Evolutionary conservation across 2,113 vertebrate species (phyloP).

Genomic region (Spizaetus ornatus): DNA sequence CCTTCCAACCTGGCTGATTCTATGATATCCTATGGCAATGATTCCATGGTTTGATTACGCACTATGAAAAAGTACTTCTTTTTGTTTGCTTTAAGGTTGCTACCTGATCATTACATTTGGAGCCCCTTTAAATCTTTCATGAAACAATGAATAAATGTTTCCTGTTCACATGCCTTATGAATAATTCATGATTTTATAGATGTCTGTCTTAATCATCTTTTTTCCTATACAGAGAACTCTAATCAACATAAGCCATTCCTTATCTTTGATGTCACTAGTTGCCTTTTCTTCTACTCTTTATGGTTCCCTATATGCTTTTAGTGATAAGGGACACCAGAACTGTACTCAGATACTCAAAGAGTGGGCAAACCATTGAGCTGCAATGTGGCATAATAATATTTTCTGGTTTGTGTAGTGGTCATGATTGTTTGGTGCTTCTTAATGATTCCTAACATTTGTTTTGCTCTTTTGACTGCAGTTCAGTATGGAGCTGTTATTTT

Average conservation of each 20-base stretch:
- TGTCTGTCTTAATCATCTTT: not conserved
- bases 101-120: not conserved
- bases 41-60: not conserved
- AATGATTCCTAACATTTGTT: not conserved
- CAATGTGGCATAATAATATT: not conserved
- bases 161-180: not conserved
- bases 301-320: not conserved
- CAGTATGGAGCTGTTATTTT: not conserved
- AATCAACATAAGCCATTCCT: not conserved
- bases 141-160: not conserved
- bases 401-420: not conserved
- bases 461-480: slow-evolving; percentile 28
- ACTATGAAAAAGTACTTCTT: not conserved
- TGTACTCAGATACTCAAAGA: not conserved
- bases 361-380: not conserved
- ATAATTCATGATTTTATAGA: not conserved
- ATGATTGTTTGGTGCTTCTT: not conserved
- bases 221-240: not conserved
- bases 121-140: not conserved
- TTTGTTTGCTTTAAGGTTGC: not conserved
- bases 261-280: not conserved
- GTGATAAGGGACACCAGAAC: not conserved
- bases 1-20: not conserved
- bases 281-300: not conserved
- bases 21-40: not conserved